These are phyloP conservation scores for Caenorhabditis panamensis DNA, from an alignment of 2,888 invertebrate species.

Conservation along the genomic window DNA sequence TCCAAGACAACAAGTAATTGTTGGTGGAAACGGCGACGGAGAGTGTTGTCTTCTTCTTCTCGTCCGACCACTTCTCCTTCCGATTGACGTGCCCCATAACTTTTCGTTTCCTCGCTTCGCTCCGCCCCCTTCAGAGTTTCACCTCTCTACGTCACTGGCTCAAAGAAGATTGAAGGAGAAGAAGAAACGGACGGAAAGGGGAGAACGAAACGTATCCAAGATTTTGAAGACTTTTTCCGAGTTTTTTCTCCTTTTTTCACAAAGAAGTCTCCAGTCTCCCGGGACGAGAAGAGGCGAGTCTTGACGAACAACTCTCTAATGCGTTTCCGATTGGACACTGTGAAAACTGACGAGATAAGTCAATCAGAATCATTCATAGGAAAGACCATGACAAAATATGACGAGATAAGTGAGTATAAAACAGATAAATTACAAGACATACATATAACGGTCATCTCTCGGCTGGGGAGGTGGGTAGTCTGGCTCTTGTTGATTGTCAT, in stretches of 20 bases:
- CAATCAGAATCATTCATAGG: no score
- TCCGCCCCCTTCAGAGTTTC: constrained; percentile 49
- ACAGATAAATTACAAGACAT: no score
- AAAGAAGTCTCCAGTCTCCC: constrained; percentile 11
- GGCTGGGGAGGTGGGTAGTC: no score
- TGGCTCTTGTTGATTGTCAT: no score
- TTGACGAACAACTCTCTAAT: constrained; percentile 29
- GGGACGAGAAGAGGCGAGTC: no score
- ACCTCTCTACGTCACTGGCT: constrained; percentile 52
- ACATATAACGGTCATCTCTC: no score
- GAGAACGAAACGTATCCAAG: constrained; percentile 32
- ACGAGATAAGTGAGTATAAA: no score
- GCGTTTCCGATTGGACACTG: constrained; percentile 18
- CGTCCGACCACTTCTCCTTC: constrained; percentile 24
- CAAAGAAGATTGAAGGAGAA: constrained; percentile 24
- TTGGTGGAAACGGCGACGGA: not conserved
- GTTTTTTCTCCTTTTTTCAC: no score
- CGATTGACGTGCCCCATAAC: constrained; percentile 49
- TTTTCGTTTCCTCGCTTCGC: constrained; percentile 41
- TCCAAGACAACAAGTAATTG: not conserved
- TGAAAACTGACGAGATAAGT: constrained; percentile 86
- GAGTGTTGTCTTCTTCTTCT: constrained; percentile 6
- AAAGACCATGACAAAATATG: no score
- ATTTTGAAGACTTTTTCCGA: constrained; percentile 48
- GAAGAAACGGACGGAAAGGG: constrained; percentile 7